Evolutionary conservation across 2,113 vertebrate species (phyloP).

Genomic region (Dipodomys spectabilis): DNA sequence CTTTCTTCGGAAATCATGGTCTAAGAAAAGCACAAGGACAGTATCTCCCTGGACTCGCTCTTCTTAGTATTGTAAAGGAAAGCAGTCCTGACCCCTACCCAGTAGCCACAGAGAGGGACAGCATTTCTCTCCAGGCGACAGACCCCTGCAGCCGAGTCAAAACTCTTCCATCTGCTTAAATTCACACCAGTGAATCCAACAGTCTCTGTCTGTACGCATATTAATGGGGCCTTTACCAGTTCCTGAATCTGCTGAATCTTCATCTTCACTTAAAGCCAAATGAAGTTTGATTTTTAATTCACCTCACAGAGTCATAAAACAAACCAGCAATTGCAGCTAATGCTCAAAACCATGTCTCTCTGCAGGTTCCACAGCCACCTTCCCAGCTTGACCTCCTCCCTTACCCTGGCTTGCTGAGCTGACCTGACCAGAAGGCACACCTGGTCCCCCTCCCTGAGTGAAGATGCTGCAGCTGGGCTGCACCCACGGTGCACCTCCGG

Average conservation of each 20-base stretch:
- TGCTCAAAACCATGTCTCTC: not conserved
- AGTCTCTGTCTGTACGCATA: conserved; percentile 10
- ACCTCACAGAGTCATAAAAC: conserved; percentile 41
- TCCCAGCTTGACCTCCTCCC: too few species aligned
- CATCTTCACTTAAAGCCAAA: conserved; percentile 64
- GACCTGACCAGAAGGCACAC: not conserved
- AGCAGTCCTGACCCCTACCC: too few species aligned
- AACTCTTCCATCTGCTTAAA: not conserved
- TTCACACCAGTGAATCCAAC: not conserved
- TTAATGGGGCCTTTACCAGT: conserved; percentile 53
- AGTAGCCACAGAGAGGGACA: not conserved
- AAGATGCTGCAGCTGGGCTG: too few species aligned
- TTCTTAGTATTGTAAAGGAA: not conserved
- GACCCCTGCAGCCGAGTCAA: not conserved
- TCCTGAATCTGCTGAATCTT: conserved; percentile 65
- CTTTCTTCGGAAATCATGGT: not conserved
- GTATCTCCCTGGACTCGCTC: not conserved
- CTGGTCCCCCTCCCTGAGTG: not conserved
- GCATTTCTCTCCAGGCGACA: not conserved
- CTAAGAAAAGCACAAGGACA: not conserved
- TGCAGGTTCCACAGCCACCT: not conserved
- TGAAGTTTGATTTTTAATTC: conserved; percentile 73
- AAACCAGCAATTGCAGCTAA: conserved; percentile 9
- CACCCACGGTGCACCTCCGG: not conserved
- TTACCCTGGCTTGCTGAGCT: not conserved